These are phyloP conservation scores for Kryptolebias marmoratus DNA, from an alignment of 2,113 vertebrate genomes.

Conservation along the genomic window DNA sequence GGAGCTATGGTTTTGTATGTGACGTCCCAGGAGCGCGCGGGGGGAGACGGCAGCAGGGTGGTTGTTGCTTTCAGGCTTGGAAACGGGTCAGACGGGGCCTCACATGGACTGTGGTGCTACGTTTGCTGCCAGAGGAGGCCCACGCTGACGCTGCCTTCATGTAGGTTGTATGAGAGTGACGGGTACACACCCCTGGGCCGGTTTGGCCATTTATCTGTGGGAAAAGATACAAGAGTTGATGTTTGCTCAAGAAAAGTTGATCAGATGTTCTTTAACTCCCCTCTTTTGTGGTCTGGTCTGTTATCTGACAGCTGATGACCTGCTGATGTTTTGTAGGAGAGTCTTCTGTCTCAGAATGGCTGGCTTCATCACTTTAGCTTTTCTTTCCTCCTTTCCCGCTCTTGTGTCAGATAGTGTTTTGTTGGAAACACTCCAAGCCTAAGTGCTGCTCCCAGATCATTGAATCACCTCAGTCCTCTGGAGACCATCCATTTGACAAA, in stretches of 20 bases:
- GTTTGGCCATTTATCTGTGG: background rate
- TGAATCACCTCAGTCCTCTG: slow-evolving; percentile 18
- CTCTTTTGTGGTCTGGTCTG: background rate
- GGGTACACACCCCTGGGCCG: background rate
- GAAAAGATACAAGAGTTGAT: background rate
- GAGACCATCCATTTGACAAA: slow-evolving; percentile 4
- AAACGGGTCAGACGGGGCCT: slow-evolving; percentile 49
- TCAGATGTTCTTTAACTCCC: background rate
- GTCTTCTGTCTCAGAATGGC: background rate
- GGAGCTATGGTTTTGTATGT: slow-evolving; percentile 65
- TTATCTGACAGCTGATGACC: background rate
- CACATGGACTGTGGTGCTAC: slow-evolving; percentile 71
- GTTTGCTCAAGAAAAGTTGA: background rate
- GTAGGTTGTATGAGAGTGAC: slow-evolving; percentile 64
- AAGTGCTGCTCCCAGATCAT: slow-evolving; percentile 23
- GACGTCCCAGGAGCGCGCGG: slow-evolving; percentile 56
- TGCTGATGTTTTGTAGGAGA: background rate
- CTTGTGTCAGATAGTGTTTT: slow-evolving; percentile 22
- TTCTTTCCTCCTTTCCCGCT: background rate
- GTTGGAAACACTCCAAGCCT: slow-evolving; percentile 30
- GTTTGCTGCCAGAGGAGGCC: slow-evolving; percentile 82
- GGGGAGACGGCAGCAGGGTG: slow-evolving; percentile 21
- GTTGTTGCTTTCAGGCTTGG: slow-evolving; percentile 56
- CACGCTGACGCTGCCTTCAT: slow-evolving; percentile 64
- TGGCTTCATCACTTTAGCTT: background rate